Evolutionary conservation across 2,888 invertebrate genomes (phyloP), one percentile per base, ranked within the genome.

Genomic region (Boloria selene): DNA sequence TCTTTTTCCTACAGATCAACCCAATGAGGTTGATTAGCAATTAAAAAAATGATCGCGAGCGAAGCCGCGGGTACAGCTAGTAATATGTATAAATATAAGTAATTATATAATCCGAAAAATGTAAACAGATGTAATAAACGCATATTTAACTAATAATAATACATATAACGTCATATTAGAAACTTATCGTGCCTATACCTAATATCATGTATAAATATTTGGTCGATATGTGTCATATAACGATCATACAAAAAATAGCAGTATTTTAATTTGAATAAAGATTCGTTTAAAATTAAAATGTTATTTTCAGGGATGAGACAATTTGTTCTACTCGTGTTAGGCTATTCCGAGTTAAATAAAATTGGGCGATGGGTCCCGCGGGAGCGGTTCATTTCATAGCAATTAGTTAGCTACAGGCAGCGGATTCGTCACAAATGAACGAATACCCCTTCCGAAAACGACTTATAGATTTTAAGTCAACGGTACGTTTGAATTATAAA

Each of bases 361-460:
- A 87, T 86, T 85, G 79, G 84, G 81, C 74, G 74, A 75, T 67
- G 62, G 77, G 75, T 86, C 91, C 85, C 92, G 68, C 67, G 85
- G 83, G 91, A 79, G 83, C 79, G 82, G 82, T 91, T 90, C 82
- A 90, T 91, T 91, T 90, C 86, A 87, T 87, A 88, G 90, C 90
- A 91, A 92, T 92, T 92, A 92, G 90, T 90, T 89, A 80, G 85
- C 84, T 88, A 86, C 89, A 87, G 84, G 85, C 86, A 79, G 77
- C 76, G 82, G 82, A 90, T 90, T 89, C 88, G 91, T 86, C 89
- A 89, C 90, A 85, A 88, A 79, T 85, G 83, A 91, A 89, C 86
- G 88, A 80, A 74, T 90, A 90, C 90, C 92, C 90, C 88, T 90
- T 90, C 85, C 72, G 72, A 72, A 38, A 72, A 59, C 53, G 42